A percentile compares a stretch with the other conserved stretches of the same genome.
Evolutionary conservation across 1,140 invertebrate species (phyloP).

Genomic region (Chionoecetes opilio): DNA sequence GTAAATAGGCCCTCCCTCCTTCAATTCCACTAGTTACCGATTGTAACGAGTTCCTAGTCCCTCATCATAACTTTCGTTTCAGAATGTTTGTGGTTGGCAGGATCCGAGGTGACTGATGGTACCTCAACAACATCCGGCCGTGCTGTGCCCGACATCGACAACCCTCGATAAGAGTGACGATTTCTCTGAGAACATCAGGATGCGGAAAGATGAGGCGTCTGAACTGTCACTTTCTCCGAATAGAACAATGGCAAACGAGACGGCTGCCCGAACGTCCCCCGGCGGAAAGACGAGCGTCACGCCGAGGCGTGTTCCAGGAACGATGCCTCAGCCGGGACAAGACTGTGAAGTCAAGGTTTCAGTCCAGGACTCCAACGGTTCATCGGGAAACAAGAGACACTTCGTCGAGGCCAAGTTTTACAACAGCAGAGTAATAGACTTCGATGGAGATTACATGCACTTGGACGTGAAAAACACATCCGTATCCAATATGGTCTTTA

Average conservation of each 20-base stretch:
- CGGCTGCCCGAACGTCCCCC: neutral
- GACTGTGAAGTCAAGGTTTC: constrained; percentile 25
- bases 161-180: neutral
- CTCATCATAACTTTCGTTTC: too few species aligned
- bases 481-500: constrained; percentile 9
- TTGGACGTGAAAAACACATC: neutral
- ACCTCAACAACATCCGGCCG: neutral
- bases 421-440: neutral
- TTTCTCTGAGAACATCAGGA: neutral
- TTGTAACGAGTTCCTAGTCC: too few species aligned
- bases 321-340: neutral
- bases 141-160: neutral
- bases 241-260: neutral
- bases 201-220: neutral
- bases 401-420: neutral
- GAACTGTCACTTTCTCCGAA: neutral
- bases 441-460: neutral
- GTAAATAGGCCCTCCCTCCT: too few species aligned
- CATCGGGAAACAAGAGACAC: neutral
- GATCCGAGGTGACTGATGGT: neutral
- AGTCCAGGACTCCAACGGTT: constrained; percentile 32
- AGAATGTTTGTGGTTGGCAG: too few species aligned
- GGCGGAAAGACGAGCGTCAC: neutral
- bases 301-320: neutral
- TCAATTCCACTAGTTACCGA: too few species aligned